A percentile compares a stretch with the other conserved stretches of the same genome.
These are phyloP conservation scores for Neodiprion lecontei DNA, from an alignment of 1,140 invertebrate genomes.

Conservation along the genomic window DNA sequence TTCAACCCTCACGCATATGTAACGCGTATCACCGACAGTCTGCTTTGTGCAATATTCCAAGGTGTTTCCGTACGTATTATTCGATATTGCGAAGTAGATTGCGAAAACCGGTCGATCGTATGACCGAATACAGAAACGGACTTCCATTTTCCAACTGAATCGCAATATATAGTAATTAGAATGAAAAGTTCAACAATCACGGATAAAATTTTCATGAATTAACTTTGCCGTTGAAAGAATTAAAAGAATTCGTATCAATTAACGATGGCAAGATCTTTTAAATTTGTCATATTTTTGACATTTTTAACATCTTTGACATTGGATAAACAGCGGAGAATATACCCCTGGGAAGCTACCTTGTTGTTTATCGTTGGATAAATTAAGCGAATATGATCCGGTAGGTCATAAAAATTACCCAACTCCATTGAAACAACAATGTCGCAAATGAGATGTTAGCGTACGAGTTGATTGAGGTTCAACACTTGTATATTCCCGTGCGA, in stretches of 20 bases:
- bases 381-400: neutral
- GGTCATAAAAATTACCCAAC: neutral
- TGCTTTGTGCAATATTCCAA: conserved; percentile 4
- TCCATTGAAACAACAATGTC: neutral
- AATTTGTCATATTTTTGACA: too few relatives aligned
- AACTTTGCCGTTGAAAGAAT: too few relatives aligned
- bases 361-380: neutral
- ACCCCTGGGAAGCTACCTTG: neutral
- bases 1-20: neutral
- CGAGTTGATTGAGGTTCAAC: neutral
- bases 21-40: neutral
- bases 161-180: too few relatives aligned
- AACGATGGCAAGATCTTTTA: too few relatives aligned
- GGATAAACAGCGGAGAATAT: neutral
- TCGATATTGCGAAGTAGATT: neutral
- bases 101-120: neutral
- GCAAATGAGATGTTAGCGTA: neutral
- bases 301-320: neutral
- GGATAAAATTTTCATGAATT: too few relatives aligned
- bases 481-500: neutral
- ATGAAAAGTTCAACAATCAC: too few relatives aligned
- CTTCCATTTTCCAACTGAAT: neutral
- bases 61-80: neutral
- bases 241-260: too few relatives aligned
- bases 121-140: neutral